Evolutionary conservation across 2,888 invertebrate genomes (phyloP).

Genomic region (Dynastes hyllus): DNA sequence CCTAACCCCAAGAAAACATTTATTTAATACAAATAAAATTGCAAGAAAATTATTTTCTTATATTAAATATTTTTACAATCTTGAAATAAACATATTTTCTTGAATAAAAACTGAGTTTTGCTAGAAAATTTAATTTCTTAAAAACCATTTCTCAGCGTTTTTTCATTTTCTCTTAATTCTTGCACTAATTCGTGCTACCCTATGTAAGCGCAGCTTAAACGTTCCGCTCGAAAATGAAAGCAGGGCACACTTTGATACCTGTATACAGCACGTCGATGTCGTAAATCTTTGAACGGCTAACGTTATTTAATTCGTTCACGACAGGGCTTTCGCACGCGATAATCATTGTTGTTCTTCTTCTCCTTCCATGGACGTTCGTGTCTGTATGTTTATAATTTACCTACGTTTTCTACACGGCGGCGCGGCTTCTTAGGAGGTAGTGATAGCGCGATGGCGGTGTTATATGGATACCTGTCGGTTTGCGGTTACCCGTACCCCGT

Average conservation of each 20-base stretch:
- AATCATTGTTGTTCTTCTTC: constrained; percentile 57
- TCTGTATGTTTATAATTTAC: constrained; percentile 12
- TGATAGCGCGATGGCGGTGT: constrained; percentile 55
- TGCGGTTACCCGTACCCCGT: constrained; percentile 55
- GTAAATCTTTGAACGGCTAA: constrained; percentile 59
- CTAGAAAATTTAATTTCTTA: too few species aligned
- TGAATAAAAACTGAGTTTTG: too few species aligned
- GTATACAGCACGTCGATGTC: constrained; percentile 58
- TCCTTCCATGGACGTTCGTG: not conserved
- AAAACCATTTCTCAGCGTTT: too few species aligned
- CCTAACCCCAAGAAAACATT: too few species aligned
- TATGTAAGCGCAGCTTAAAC: too few species aligned
- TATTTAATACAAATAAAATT: too few species aligned
- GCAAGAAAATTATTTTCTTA: too few species aligned
- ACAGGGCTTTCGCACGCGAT: constrained; percentile 64
- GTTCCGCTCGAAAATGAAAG: not conserved
- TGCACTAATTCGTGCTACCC: too few species aligned
- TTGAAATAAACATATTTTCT: too few species aligned
- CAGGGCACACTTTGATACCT: constrained; percentile 54
- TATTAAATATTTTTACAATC: too few species aligned
- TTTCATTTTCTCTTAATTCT: too few species aligned
- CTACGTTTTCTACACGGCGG: constrained; percentile 22
- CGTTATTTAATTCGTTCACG: constrained; percentile 65
- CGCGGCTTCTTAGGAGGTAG: constrained; percentile 24
- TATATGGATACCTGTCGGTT: constrained; percentile 59